phyloP scores from a whole-genome alignment of 2,113 vertebrate species.

The Progne subis region DNA sequence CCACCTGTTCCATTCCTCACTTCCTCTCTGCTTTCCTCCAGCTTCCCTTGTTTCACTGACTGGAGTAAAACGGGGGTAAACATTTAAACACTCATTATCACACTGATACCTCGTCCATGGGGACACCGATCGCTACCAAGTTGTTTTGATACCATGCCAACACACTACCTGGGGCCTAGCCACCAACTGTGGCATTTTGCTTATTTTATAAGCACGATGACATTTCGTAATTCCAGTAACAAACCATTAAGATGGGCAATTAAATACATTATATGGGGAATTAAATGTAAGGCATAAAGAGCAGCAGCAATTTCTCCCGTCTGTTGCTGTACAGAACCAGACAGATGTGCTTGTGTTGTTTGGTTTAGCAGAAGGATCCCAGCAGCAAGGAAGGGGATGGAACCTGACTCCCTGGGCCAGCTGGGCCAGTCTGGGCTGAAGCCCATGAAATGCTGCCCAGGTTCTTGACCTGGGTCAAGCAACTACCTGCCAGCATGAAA shows the following conservation, averaged over 20 bases:
- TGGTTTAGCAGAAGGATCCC: not conserved
- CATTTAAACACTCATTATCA: not conserved
- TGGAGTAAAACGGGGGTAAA: not conserved
- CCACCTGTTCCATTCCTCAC: not conserved
- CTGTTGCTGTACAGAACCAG: not conserved
- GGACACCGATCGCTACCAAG: not conserved
- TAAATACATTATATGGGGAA: not conserved
- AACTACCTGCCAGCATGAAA: not conserved
- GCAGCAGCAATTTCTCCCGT: not conserved
- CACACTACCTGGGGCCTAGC: not conserved
- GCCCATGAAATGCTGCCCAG: not conserved
- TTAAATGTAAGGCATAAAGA: not conserved
- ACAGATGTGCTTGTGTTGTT: not conserved
- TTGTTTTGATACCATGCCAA: not conserved
- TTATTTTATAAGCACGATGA: not conserved
- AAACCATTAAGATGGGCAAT: not conserved
- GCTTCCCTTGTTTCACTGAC: fast-evolving
- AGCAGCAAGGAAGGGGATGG: not conserved
- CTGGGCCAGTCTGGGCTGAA: not conserved
- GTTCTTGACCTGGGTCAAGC: not conserved
- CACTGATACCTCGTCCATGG: not conserved
- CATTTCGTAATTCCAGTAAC: not conserved
- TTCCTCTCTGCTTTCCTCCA: not conserved
- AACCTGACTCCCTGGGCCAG: not conserved
- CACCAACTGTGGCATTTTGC: not conserved